Percentiles rank a stretch among this genome's conserved stretches.
Conservation (phyloP, 2,888 invertebrate species). For the Aplocera efformata region DNA sequence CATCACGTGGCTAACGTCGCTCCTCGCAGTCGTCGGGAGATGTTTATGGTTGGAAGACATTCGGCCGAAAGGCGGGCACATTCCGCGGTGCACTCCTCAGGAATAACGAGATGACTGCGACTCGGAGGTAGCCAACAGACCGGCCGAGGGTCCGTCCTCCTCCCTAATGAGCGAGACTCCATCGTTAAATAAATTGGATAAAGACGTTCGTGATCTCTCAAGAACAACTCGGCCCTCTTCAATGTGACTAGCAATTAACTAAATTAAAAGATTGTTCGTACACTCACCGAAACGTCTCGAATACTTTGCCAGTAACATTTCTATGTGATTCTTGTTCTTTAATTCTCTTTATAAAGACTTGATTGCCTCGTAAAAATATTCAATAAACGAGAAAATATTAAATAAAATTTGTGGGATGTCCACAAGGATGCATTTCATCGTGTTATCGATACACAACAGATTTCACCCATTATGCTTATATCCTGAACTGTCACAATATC, state of each 20-base stretch:
- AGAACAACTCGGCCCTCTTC: conserved; percentile 75
- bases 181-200: conserved; percentile 81
- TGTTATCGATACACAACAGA: conserved; percentile 48
- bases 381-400: neutral
- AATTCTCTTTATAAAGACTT: conserved; percentile 34
- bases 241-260: conserved; percentile 77
- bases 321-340: conserved; percentile 52
- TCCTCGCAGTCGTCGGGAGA: conserved; percentile 23
- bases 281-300: conserved; percentile 64
- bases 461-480: conserved; percentile 57
- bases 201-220: conserved; percentile 79
- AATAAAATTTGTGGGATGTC: conserved; percentile 2
- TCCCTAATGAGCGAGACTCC: conserved; percentile 74
- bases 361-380: too few species aligned
- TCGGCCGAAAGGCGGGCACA: conserved; percentile 26
- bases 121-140: conserved; percentile 52
- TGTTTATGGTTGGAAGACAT: conserved; percentile 44
- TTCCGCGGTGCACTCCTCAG: conserved; percentile 34
- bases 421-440: conserved; percentile 36
- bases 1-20: conserved; percentile 23
- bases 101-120: conserved; percentile 23
- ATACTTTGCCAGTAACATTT: conserved; percentile 45
- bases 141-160: conserved; percentile 53
- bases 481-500: conserved; percentile 59
- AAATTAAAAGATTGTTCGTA: conserved; percentile 78